Evolutionary conservation across 2,113 vertebrate species (phyloP).

Genomic region (Oryzias melastigma): DNA sequence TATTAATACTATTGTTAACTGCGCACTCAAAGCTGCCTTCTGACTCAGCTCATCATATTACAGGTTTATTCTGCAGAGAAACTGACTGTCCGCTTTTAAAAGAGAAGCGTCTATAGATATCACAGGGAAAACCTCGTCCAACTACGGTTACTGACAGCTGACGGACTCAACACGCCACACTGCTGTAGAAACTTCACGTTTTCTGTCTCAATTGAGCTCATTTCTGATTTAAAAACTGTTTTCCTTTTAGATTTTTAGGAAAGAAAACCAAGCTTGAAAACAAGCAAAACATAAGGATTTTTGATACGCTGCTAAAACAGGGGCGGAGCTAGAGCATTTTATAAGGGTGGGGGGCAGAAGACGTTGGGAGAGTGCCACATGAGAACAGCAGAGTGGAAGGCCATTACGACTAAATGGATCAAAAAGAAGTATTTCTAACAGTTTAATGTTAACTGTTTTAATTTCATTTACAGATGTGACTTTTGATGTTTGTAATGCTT

Average conservation of each 20-base stretch:
- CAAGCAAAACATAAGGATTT: too few relatives aligned
- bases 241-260: background rate
- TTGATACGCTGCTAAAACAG: too few relatives aligned
- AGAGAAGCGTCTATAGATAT: constrained; percentile 66
- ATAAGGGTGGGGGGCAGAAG: too few relatives aligned
- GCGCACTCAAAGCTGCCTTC: constrained; percentile 64
- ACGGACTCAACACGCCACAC: constrained; percentile 19
- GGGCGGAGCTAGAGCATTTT: too few relatives aligned
- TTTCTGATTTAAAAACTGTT: background rate
- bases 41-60: constrained; percentile 66
- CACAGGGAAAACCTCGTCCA: constrained; percentile 52
- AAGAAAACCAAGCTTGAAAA: background rate
- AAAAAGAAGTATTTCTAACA: too few relatives aligned
- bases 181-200: too few relatives aligned
- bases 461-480: too few relatives aligned
- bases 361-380: too few relatives aligned
- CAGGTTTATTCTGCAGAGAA: constrained; percentile 63
- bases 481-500: too few relatives aligned
- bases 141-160: constrained; percentile 48
- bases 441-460: too few relatives aligned
- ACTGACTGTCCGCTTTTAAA: constrained; percentile 56
- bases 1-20: constrained; percentile 78
- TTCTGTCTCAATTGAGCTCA: background rate
- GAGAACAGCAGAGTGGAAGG: too few relatives aligned
- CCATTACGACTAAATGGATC: too few relatives aligned